Evolutionary conservation across 2,888 invertebrate species (phyloP).

Genomic region (Mycalesis mineus): DNA sequence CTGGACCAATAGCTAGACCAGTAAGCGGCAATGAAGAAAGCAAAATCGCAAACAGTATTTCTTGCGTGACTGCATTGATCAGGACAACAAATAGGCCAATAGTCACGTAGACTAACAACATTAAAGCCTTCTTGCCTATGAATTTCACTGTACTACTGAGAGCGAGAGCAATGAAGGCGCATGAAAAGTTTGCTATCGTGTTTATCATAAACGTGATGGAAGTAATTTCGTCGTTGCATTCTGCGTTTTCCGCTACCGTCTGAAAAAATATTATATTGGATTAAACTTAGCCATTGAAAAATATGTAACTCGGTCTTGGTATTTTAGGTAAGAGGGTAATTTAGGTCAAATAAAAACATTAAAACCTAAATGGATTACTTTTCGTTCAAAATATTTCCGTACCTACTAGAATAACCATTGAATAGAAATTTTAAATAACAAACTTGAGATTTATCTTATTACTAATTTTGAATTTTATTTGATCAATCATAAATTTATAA

Average conservation of each 20-base stretch:
- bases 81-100: conserved; percentile 54
- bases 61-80: conserved; percentile 59
- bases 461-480: no score
- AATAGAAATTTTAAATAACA: no score
- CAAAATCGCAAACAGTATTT: conserved; percentile 56
- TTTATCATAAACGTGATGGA: conserved; percentile 55
- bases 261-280: conserved; percentile 36
- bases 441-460: no score
- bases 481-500: no score
- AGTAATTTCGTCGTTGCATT: conserved; percentile 59
- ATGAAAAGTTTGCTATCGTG: conserved; percentile 50
- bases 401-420: no score
- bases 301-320: no score
- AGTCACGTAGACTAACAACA: conserved; percentile 47
- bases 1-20: conserved; percentile 60
- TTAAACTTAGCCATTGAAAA: no score
- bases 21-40: conserved; percentile 56
- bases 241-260: conserved; percentile 38
- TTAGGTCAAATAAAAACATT: no score
- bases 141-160: conserved; percentile 56
- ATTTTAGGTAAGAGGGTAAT: no score
- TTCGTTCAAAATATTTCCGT: no score
- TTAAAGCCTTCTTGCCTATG: conserved; percentile 60
- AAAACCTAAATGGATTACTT: no score
- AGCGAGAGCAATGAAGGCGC: conserved; percentile 50